Percentiles rank a stretch among this genome's conserved stretches.
These are phyloP conservation scores for Lota lota DNA, from an alignment of 2,113 vertebrate species.

Conservation along the genomic window DNA sequence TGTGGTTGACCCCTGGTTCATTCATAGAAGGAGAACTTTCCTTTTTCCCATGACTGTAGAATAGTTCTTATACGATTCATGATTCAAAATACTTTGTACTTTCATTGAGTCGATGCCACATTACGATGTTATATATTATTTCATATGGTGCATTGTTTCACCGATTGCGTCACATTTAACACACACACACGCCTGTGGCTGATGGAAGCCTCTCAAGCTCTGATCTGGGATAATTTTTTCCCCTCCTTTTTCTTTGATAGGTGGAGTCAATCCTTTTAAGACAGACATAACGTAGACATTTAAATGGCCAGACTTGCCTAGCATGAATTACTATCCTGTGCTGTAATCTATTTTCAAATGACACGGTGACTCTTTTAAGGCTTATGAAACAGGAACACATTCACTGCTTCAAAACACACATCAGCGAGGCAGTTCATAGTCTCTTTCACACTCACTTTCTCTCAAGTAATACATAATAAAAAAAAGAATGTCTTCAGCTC, in stretches of 20 bases:
- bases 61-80: neutral
- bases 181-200: slow-evolving; percentile 42
- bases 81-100: slow-evolving; percentile 51
- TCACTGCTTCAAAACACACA: too few relatives aligned
- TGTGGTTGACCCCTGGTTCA: too few relatives aligned
- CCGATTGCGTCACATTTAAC: slow-evolving; percentile 60
- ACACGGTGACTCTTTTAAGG: too few relatives aligned
- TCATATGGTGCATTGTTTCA: slow-evolving; percentile 49
- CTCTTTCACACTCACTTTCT: too few relatives aligned
- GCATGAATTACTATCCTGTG: too few relatives aligned
- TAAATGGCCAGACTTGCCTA: neutral
- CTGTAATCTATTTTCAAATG: too few relatives aligned
- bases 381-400: too few relatives aligned
- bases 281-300: neutral
- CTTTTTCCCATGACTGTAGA: too few relatives aligned
- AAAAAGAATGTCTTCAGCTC: too few relatives aligned
- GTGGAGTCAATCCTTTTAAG: neutral
- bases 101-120: slow-evolving; percentile 24
- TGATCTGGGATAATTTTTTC: slow-evolving; percentile 10
- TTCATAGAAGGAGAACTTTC: too few relatives aligned
- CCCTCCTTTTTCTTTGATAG: slow-evolving; percentile 10
- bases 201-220: slow-evolving; percentile 31
- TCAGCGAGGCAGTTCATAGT: too few relatives aligned
- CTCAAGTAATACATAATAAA: too few relatives aligned
- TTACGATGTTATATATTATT: slow-evolving; percentile 32